Evolutionary conservation across 2,888 invertebrate species (phyloP).

Genomic region (Dioctria rufipes): DNA sequence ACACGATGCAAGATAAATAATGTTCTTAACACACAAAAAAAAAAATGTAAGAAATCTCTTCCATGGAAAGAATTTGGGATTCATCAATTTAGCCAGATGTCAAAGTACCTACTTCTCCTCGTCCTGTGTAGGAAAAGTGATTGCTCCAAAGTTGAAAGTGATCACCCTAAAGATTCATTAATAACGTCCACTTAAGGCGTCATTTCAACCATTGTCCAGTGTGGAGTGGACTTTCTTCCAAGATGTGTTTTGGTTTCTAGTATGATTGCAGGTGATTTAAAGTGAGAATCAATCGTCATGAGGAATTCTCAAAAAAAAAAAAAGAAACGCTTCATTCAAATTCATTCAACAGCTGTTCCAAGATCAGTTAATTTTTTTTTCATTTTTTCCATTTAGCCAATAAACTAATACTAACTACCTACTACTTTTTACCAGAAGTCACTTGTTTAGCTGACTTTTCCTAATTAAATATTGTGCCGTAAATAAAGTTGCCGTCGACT

Average conservation of each 20-base stretch:
- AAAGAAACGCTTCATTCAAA: not conserved
- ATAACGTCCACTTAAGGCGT: constrained; percentile 42
- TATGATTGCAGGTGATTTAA: not conserved
- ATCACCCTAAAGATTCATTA: constrained; percentile 31
- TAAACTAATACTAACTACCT: too few species aligned
- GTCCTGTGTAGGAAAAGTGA: not conserved
- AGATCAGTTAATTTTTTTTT: too few species aligned
- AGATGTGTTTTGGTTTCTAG: not conserved
- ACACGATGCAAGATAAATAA: not conserved
- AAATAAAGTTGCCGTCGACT: not conserved
- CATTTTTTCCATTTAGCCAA: too few species aligned
- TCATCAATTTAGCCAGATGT: constrained; percentile 46
- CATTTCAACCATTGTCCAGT: constrained; percentile 20
- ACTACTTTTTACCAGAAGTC: not conserved
- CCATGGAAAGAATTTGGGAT: constrained; percentile 31
- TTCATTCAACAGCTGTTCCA: too few species aligned
- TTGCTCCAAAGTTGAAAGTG: constrained; percentile 14
- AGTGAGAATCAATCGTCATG: not conserved
- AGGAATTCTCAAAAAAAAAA: too few species aligned
- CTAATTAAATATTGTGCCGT: constrained; percentile 44
- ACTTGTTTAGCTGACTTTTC: constrained; percentile 39
- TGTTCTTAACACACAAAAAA: not conserved
- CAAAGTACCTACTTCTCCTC: not conserved
- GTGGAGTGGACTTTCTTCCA: not conserved
- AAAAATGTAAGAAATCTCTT: not conserved